Base-by-base conservation (phyloP, 1,140 invertebrate genomes). In the Battus philenor region DNA sequence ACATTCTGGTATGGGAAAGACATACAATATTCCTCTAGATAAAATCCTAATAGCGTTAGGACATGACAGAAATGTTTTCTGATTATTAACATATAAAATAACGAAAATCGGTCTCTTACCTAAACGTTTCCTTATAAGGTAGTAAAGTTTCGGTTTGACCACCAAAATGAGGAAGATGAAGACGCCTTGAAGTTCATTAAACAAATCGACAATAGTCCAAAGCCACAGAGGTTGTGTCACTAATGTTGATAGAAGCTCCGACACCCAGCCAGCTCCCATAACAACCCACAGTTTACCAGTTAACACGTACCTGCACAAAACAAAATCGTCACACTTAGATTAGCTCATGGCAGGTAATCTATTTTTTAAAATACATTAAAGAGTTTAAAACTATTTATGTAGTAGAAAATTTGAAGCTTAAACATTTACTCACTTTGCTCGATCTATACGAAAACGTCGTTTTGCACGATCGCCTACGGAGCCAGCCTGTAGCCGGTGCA, bases 251-350 rank as follows among this genome's bases (percentile, higher is more conserved):
- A 91, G 44, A 1, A 93, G 79, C 68, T 94, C 93, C 1, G 90
- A 80, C 0, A 89, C 71, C 92, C 93, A 93, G 0, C 89, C 88
- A 0, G 93, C 89, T 10, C 93, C 92, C 92, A 93, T 94, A 1
- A 93, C 90, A 26, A 93, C 71, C 78, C 93, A 93, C 2, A 94
- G 63, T 61, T 93, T 93, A 0, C 90, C 72, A 50, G 92, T 92
- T 73, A 94, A 87, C 8, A 90, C 67, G 33, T 92, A 90, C 60
- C 91, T 93, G 72, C 7, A 56, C 29, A 5, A 12, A 51, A 41
- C 2, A 43, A 20, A 12, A 30, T 10, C 33, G 32, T 22, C 26
- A 17, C 10, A 32, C 31, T n/a, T 10, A 34, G 2, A 43, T 44
- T 46, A 39, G 20, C n/a, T n/a, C 29, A 33, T 45, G 18, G 32